phyloP scores from a whole-genome alignment of 2,888 invertebrate species.

The Drosophila multiciliata region DNA sequence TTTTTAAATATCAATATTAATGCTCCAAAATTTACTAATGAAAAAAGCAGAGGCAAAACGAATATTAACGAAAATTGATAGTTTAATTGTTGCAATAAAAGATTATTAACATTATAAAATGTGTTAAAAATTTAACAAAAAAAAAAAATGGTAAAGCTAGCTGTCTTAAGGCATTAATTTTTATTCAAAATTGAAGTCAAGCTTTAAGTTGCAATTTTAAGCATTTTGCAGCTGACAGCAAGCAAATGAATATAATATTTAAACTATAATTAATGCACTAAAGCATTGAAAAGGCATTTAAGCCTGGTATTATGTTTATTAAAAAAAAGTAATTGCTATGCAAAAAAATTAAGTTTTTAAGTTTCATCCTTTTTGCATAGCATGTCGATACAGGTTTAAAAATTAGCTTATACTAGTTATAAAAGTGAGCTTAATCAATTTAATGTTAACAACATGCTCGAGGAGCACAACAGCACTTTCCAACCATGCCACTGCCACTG shows the following conservation, averaged over 20 bases:
- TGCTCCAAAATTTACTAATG: no score
- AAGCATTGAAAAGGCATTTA: not conserved
- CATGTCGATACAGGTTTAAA: not conserved
- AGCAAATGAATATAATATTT: not conserved
- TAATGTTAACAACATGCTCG: slow-evolving; percentile 56
- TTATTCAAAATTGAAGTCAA: not conserved
- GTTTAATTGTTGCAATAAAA: not conserved
- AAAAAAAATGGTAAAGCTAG: not conserved
- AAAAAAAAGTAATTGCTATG: not conserved
- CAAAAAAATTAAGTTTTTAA: not conserved
- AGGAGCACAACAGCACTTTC: slow-evolving; percentile 8
- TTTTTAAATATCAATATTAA: not conserved
- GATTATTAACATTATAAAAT: not conserved
- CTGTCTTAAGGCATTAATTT: not conserved
- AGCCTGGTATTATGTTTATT: not conserved
- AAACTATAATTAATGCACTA: not conserved
- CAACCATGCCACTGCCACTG: not conserved
- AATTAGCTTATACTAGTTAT: slow-evolving; percentile 14
- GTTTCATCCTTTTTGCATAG: not conserved
- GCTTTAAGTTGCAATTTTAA: not conserved
- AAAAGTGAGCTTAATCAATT: slow-evolving; percentile 61
- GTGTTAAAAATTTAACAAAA: not conserved
- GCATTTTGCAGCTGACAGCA: not conserved
- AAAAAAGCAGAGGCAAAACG: not conserved
- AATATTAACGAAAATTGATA: not conserved